Percentiles rank a stretch among this genome's conserved stretches.
These are phyloP conservation scores for Okamejei kenojei DNA, from an alignment of 2,797 vertebrate species.

Conservation along the genomic window DNA sequence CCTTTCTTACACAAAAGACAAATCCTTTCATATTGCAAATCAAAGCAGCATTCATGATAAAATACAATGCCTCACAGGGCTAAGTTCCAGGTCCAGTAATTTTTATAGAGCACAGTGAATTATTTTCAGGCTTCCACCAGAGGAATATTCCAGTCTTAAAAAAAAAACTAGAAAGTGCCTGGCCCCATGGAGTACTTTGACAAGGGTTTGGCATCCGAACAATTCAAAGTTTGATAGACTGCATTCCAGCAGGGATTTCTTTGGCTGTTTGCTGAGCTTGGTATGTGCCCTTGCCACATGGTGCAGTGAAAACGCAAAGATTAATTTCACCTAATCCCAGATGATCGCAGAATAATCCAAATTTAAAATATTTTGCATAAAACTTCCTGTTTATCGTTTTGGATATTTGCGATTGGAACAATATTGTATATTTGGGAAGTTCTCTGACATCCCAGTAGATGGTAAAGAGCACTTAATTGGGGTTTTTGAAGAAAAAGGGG, in stretches of 20 bases:
- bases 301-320: background rate
- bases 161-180: background rate
- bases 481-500: background rate
- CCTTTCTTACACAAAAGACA: background rate
- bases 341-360: background rate
- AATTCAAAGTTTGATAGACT: background rate
- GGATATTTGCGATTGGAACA: background rate
- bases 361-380: background rate
- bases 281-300: background rate
- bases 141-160: background rate
- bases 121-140: background rate
- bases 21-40: background rate
- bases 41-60: background rate
- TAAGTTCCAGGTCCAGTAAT: background rate
- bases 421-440: background rate
- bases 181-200: background rate
- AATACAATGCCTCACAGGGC: background rate
- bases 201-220: background rate
- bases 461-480: background rate
- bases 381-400: background rate
- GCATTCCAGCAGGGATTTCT: background rate
- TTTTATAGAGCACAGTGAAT: background rate
- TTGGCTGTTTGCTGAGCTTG: background rate
- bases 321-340: slow-evolving; percentile 17
- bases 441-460: background rate